These are phyloP conservation scores for Halichoerus grypus DNA, from an alignment of 2,113 vertebrate genomes.

Conservation along the genomic window DNA sequence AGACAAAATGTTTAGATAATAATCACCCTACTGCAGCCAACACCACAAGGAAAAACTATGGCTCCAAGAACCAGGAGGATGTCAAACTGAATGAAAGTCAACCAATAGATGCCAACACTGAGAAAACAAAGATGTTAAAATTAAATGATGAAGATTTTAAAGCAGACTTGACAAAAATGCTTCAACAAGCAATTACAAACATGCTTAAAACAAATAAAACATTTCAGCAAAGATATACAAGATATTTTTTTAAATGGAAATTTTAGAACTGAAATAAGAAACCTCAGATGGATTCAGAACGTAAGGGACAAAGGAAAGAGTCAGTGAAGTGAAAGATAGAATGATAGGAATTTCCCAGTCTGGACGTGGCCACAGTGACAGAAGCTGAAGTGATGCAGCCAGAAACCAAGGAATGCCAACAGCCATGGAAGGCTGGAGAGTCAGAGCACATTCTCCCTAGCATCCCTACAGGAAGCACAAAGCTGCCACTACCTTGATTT, in stretches of 20 bases:
- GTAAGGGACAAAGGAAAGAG: neutral
- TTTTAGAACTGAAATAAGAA: neutral
- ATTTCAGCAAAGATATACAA: neutral
- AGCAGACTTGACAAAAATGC: constrained; percentile 7
- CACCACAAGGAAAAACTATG: neutral
- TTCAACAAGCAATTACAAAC: neutral
- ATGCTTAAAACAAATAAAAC: neutral
- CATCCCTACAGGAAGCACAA: neutral
- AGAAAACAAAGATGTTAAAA: neutral
- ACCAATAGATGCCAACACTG: neutral
- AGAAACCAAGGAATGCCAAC: neutral
- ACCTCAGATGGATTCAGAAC: neutral
- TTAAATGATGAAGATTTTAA: neutral
- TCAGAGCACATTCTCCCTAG: neutral
- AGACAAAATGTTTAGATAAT: neutral
- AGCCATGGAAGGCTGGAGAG: neutral
- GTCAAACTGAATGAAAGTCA: neutral
- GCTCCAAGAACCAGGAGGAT: neutral
- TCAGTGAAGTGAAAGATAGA: neutral
- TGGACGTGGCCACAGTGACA: neutral
- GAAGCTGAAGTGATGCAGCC: neutral
- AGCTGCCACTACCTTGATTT: neutral
- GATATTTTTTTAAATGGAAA: neutral
- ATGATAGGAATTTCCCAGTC: neutral
- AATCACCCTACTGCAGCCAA: neutral